phyloP scores from a whole-genome alignment of 2,888 invertebrate genomes.

The Xestia c-nigrum region DNA sequence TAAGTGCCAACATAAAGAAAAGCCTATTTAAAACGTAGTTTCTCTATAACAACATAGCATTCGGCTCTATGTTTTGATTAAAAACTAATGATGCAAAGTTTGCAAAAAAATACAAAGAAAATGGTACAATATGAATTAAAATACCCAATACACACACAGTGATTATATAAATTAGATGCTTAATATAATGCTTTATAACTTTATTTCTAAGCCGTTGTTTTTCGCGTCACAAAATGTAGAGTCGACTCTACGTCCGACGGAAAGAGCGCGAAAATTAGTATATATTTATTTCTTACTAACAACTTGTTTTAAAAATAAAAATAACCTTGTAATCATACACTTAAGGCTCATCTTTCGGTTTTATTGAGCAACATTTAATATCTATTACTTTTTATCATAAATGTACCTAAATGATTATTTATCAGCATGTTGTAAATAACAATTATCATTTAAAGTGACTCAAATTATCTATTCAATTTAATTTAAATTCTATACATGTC shows the following conservation, averaged over 20 bases:
- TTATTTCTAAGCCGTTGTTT: not conserved
- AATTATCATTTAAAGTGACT: constrained; percentile 32
- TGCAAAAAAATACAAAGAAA: constrained; percentile 1
- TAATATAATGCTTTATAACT: not conserved
- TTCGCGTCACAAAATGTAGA: constrained; percentile 23
- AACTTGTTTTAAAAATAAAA: not conserved
- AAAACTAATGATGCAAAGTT: not conserved
- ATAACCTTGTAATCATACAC: not conserved
- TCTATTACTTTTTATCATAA: constrained; percentile 35
- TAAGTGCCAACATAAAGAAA: not conserved
- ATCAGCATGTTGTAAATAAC: constrained; percentile 34
- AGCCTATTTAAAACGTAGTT: not conserved
- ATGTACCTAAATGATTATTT: constrained; percentile 33
- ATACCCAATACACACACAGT: not conserved
- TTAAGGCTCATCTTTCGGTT: constrained; percentile 13
- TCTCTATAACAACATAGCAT: not conserved
- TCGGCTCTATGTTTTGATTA: constrained; percentile 21
- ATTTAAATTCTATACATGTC: constrained; percentile 5
- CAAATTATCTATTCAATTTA: constrained; percentile 10
- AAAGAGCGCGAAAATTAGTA: constrained; percentile 30
- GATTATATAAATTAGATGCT: not conserved
- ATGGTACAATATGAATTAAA: not conserved
- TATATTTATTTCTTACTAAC: not conserved
- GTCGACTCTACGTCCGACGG: constrained; percentile 59
- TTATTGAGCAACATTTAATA: constrained; percentile 30